A percentile compares a stretch with the other conserved stretches of the same genome.
phyloP scores from a whole-genome alignment of 2,888 invertebrate species.

The Eilema depressum region DNA sequence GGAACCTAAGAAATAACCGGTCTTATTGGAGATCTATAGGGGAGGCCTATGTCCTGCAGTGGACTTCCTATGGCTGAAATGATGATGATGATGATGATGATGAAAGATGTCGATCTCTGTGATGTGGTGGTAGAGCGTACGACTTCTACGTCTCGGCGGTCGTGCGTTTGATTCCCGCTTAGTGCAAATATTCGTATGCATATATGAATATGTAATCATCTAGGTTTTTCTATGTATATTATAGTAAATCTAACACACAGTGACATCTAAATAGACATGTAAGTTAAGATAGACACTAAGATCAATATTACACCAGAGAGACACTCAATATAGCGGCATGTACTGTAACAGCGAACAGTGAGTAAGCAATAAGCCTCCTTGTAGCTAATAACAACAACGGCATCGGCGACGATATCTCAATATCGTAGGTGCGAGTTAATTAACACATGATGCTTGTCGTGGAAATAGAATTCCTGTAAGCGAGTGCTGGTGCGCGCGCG shows the following conservation, averaged over 20 bases:
- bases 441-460: conserved; percentile 86
- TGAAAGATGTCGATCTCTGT: background rate
- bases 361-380: conserved; percentile 81
- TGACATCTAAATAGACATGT: background rate
- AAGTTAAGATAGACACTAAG: conserved; percentile 14
- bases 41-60: too few relatives aligned
- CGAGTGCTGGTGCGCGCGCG: conserved; percentile 76
- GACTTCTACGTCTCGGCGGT: background rate
- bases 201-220: background rate
- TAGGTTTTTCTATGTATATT: background rate
- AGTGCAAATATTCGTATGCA: background rate
- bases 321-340: conserved; percentile 47
- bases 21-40: too few relatives aligned
- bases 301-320: conserved; percentile 34
- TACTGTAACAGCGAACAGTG: conserved; percentile 45
- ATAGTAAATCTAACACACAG: background rate
- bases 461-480: conserved; percentile 86
- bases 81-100: too few relatives aligned
- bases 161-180: background rate
- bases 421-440: conserved; percentile 87
- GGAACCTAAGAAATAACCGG: background rate
- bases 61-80: too few relatives aligned
- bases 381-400: conserved; percentile 84
- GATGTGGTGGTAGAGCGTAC: background rate
- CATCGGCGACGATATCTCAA: conserved; percentile 84